Base-by-base conservation (phyloP, 2,797 vertebrate genomes). In the Notolepis coatsorum region DNA sequence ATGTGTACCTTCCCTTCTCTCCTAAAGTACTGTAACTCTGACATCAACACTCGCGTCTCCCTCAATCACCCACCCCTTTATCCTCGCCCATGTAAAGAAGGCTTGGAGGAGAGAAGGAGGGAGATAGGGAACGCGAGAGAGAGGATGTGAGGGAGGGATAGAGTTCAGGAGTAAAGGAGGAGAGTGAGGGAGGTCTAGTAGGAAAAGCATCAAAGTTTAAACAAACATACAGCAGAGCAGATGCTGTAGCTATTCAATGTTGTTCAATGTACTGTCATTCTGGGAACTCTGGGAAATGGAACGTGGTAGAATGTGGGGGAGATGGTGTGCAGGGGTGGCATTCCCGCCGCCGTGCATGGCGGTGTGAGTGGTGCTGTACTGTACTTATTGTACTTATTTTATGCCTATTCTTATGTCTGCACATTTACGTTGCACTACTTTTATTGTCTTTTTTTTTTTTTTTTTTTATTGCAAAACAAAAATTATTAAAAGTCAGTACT, bases 41-140 rank as follows among this genome's bases (percentile, higher is more conserved):
- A 81, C 13, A 25, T 39, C 13, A 2, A 25, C 24, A 1, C 4
- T 10, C 9, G 62, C 68, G 47, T 52, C 68, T 68, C 65, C 76
- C 13, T 61, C 61, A 61, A 71, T 80, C 76, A 56, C 42, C 54
- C 57, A 4, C n/a, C 46, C 38, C 68, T 78, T 68, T 69, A 35
- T 60, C 64, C 65, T 73, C 4, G 12, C 56, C 2, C 33, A 71
- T 76, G 67, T 71, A 68, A 78, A 83, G 82, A 84, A 80, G 71
- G 81, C 68, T 76, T 51, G 75, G 65, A 75, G 80, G 77, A 42
- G 5, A 8, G 20, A 52, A 7, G 18, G 53, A 75, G 50, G 51
- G 66, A 82, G 71, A 63, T 39, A 84, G 66, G n/a, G 74, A 67
- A 68, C 51, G 38, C 68, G 39, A n/a, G 58, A 25, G 58, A 78